Evolutionary conservation across 35 echinoderm and acorn worm genomes (phyloP), one percentile per base, ranked within the genome.

Genomic region (Ophiothrix spiculata): DNA sequence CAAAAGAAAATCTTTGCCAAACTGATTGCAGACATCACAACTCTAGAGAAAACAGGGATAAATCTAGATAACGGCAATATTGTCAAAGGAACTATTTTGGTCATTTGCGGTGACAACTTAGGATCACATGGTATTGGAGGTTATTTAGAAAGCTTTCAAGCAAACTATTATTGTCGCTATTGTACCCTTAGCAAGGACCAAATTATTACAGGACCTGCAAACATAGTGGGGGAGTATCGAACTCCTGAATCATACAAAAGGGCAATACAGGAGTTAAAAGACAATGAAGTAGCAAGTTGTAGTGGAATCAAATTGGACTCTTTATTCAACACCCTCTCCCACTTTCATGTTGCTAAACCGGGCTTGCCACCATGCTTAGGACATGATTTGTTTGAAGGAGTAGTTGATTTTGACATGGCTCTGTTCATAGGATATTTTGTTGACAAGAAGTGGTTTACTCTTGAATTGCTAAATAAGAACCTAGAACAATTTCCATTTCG

Each of bases 311-410:
- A 86, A 74, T 45, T 81, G 41, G 38, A 76, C 56, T 81, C 88
- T 31, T 35, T 56, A 16, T 93, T 88, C 56, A 93, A 93, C 83
- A 31, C 13, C 28, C 39, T 93, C 0, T 16, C 64, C 28, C 29
- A 85, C 69, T 90, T 90, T 46, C 87, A 94, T 86, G 92, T 94
- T 39, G 23, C 74, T 25, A 38, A 38, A 19, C 86, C 87, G 25
- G 87, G 87, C 2, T 38, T 94, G 33, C 83, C 87, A 35, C 84
- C 91, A 25, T 92, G 91, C 80, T 73, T 92, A 28, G 86, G 85
- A 10, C 85, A 87, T 92, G 91, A 88, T 36, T 33, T 92, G 0
- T 92, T 84, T 84, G 90, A 92, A 88, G 85, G 86, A 35, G 86
- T 88, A 12, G 78, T 82, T 25, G 31, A 25, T 31, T 88, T 77